phyloP scores from a whole-genome alignment of 2,888 invertebrate species.

The Eudemis profundana region DNA sequence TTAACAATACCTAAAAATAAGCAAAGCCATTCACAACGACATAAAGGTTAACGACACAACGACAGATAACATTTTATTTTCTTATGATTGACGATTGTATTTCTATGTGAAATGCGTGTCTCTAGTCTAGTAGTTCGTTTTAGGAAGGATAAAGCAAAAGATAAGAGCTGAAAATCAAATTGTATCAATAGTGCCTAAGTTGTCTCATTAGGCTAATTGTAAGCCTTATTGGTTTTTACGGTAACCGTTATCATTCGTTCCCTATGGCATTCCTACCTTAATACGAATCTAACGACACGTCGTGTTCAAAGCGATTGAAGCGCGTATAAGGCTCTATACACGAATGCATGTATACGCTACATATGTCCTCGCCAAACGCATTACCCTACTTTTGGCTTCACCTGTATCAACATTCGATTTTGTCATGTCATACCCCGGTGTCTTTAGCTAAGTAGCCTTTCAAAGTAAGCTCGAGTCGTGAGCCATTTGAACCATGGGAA shows the following conservation, averaged over 20 bases:
- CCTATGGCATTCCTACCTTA: neutral
- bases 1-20: neutral
- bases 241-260: neutral
- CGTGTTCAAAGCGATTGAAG: neutral
- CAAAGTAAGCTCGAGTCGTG: neutral
- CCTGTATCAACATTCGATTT: constrained; percentile 7
- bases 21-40: neutral
- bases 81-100: neutral
- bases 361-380: constrained; percentile 1
- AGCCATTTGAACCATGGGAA: too few relatives aligned
- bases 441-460: neutral
- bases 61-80: constrained; percentile 3
- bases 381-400: constrained; percentile 19
- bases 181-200: too few relatives aligned
- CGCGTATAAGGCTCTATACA: neutral
- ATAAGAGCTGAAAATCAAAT: neutral
- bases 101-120: too few relatives aligned
- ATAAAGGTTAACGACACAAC: too few relatives aligned
- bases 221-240: neutral
- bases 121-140: too few relatives aligned
- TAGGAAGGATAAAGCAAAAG: neutral
- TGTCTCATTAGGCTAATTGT: too few relatives aligned
- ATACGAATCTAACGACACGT: constrained; percentile 5
- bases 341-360: neutral
- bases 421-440: constrained; percentile 4